phyloP scores from a whole-genome alignment of 2,797 vertebrate species.

The Pantherophis vulpinus region DNA sequence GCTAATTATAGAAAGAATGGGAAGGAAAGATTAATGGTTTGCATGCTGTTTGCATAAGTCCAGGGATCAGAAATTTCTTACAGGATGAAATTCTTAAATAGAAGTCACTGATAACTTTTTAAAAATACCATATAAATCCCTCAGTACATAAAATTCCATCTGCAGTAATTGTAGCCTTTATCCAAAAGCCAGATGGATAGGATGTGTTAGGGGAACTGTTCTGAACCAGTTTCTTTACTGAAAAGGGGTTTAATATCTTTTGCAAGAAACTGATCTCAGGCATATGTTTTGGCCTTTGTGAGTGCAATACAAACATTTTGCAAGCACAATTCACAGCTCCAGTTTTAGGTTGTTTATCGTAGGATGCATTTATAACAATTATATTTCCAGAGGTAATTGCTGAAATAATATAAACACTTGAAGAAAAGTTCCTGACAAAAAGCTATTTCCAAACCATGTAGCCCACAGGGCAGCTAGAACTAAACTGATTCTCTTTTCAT shows the following conservation, averaged over 20 bases:
- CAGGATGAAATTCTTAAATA: not conserved
- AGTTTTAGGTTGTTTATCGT: slow-evolving; percentile 1
- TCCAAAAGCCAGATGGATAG: slow-evolving; percentile 12
- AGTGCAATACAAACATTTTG: slow-evolving; percentile 6
- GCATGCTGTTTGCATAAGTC: not conserved
- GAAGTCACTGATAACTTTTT: slow-evolving; percentile 15
- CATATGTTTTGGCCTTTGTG: not conserved
- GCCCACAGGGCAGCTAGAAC: slow-evolving; percentile 55
- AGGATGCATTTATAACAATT: slow-evolving; percentile 27
- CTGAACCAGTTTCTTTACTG: slow-evolving; percentile 33
- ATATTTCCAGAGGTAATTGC: slow-evolving; percentile 51
- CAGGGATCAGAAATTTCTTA: slow-evolving; percentile 4
- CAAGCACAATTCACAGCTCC: slow-evolving; percentile 30
- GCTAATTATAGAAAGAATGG: not conserved
- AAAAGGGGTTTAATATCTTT: slow-evolving; percentile 18
- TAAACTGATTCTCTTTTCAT: slow-evolving; percentile 65
- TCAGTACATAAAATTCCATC: not conserved
- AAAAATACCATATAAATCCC: not conserved
- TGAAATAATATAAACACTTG: slow-evolving; percentile 38
- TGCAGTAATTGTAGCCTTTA: slow-evolving; percentile 31
- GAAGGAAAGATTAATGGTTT: not conserved
- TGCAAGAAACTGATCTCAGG: slow-evolving; percentile 8
- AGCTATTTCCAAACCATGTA: slow-evolving; percentile 60
- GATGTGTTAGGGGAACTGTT: slow-evolving; percentile 19
- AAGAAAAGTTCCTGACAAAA: slow-evolving; percentile 43